Evolutionary conservation across 2,797 vertebrate species (phyloP), one percentile per base, ranked within the genome.

Genomic region (Premnoplex brunnescens): DNA sequence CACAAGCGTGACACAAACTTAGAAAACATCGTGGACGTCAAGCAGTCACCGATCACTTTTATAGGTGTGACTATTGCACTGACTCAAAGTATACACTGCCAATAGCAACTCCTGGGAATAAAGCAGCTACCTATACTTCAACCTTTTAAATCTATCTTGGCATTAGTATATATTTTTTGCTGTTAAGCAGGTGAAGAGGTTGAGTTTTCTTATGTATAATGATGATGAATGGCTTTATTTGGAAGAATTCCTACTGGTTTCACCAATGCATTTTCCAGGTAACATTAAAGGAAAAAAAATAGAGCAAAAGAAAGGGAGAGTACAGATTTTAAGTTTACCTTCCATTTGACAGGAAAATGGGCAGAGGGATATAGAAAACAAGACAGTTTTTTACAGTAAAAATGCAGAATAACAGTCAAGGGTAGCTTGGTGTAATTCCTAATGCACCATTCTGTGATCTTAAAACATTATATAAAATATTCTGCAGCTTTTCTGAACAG

Each of bases 51-150:
- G 4, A 89, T 94, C 67, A 69, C 44, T 88, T 90, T 81, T 90
- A 85, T 43, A 73, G 79, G 37, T 64, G 43, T 68, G 72, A 93
- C 78, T 93, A 49, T 49, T 67, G 90, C 73, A 85, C 73, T 77
- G 64, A 80, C 41, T 93, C 68, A 74, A 77, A 88, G 94, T n/a
- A 88, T 37, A 52, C 30, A 75, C 52, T 54, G 67, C 68, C 74
- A 78, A 86, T 83, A 81, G n/a, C 41, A 90, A 64, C 54, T 84
- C 80, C 62, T 88, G 46, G 80, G 83, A 84, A 90, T 84, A 94
- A 95, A 91, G 51, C 55, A 78, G 58, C 80, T 66, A 78, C 59
- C 30, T 41, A 64, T 36, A 75, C 77, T 86, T 88, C 66, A 78
- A 36, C 27, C 41, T 85, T 84, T 91, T 80, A 12, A 78, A 90